Base-by-base conservation (phyloP, 2,113 vertebrate genomes). In the Euleptes europaea region DNA sequence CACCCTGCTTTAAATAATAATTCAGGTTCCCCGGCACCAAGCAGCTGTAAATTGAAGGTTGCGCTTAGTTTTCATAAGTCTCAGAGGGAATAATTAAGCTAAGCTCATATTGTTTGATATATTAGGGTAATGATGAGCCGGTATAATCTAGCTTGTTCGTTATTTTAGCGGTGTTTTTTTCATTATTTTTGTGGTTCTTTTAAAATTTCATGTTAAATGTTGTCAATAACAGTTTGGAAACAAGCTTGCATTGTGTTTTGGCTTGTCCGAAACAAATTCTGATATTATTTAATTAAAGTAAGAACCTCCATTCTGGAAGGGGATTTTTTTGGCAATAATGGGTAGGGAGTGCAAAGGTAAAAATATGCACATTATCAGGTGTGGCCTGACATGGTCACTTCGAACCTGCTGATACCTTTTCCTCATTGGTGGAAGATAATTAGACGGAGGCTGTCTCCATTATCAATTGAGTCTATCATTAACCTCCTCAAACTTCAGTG, bases 21-120 rank as follows among this genome's bases (percentile, higher is more conserved):
- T 96, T 97, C 96, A 96, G 96, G 95, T 96, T 96, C 96, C 60
- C 90, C 75, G 78, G 94, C 95, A 95, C 95, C 92, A 97, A 96
- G 97, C 96, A 97, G 97, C 95, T 97, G 97, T 97, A 97, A 97
- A 97, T 97, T 97, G 96, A 97, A 97, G 96, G 96, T 97, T 97
- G 95, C 94, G 95, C 95, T 96, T 96, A 94, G 95, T 97, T 97
- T 96, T 96, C 95, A 92, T 94, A 96, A 96, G 94, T 97, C 97
- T 97, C 97, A 96, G 95, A 97, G 97, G 97, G 96, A 95, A 97
- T 97, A 97, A 97, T 97, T 97, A 97, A 97, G 96, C 95, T 95
- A 95, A 97, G 96, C 96, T 96, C 96, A 96, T 96, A 97, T 97
- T 97, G 96, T 96, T 96, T 97, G 97, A 97, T 97, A 97, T 97